Evolutionary conservation across 2,113 vertebrate species (phyloP), one percentile per base, ranked within the genome.

Genomic region (Anthoscopus minutus): DNA sequence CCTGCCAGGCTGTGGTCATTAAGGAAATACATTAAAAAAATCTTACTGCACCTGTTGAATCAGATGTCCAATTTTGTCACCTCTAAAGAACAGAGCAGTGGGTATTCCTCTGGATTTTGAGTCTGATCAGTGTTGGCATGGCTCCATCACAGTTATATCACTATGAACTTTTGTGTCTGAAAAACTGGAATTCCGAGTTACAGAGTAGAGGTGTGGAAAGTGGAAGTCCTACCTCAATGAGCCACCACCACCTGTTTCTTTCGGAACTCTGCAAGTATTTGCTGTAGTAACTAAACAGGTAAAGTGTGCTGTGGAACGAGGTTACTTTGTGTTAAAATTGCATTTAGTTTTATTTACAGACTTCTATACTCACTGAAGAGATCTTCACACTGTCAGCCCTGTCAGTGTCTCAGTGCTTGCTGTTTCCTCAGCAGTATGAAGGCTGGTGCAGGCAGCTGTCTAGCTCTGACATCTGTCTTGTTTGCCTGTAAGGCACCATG

Each of bases 101-200:
- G 11, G 4, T 66, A 14, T 58, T 81, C 22, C 28, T 80, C 4
- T 1, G 1, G 13, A 8, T 15, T 78, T 87, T 40, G 16, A 25
- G 5, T 42, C 38, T 57, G 53, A 17, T 35, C 18, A 11, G 4
- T 13, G 1, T 76, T 72, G 76, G 10, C 28, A 11, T 17, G 25
- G 24, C 23, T 95, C 3, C 5, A 3, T 65, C 2, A 2, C 15
- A 28, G 9, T 56, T 66, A 4, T 1, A 15, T 28, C 2, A 1
- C 23, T 17, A 16, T 71, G 17, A 74, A 20, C 10, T 48, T 93
- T 5, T n/a, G n/a, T 33, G 15, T 40, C 40, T 28, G 37, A 42
- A 78, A 92, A 88, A 22, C 21, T 81, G 56, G 8, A 65, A 42
- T 77, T 61, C 17, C 30, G 58, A 61, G 11, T 65, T 3, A 2